Conservation (phyloP, 2,797 vertebrate species). For the Oreortyx pictus region DNA sequence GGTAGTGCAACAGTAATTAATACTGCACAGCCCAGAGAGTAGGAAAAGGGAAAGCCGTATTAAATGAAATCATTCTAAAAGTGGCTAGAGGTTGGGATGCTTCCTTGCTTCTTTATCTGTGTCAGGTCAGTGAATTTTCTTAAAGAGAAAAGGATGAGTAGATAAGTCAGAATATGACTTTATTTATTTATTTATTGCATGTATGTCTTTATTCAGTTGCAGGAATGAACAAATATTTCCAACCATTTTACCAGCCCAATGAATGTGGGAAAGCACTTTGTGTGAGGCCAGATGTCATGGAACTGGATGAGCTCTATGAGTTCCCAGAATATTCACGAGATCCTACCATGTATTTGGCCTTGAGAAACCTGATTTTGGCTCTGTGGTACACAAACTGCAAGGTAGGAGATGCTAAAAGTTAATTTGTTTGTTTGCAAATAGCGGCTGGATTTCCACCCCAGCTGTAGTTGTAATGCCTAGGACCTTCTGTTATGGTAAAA, state of each 20-base stretch:
- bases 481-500: background rate
- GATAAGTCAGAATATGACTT: background rate
- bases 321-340: slow-evolving; percentile 98
- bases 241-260: slow-evolving; percentile 98
- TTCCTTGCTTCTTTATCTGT: background rate
- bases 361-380: slow-evolving; percentile 94
- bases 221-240: slow-evolving; percentile 94
- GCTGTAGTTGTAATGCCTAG: background rate
- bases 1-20: background rate
- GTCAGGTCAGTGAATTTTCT: background rate
- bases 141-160: background rate
- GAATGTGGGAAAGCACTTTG: slow-evolving; percentile 98
- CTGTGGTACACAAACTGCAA: slow-evolving; percentile 94
- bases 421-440: background rate
- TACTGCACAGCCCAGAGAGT: background rate
- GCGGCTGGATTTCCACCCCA: background rate
- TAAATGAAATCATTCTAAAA: background rate
- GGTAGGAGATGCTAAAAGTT: slow-evolving; percentile 75
- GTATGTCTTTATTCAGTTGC: slow-evolving; percentile 73
- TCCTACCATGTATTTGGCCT: slow-evolving; percentile 96
- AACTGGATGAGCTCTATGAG: slow-evolving; percentile 97
- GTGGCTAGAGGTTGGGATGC: background rate
- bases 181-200: background rate
- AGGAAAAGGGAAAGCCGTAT: background rate
- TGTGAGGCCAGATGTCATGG: slow-evolving; percentile 98